These are phyloP conservation scores for Coilia nasus DNA, from an alignment of 2,797 vertebrate genomes.

Conservation along the genomic window DNA sequence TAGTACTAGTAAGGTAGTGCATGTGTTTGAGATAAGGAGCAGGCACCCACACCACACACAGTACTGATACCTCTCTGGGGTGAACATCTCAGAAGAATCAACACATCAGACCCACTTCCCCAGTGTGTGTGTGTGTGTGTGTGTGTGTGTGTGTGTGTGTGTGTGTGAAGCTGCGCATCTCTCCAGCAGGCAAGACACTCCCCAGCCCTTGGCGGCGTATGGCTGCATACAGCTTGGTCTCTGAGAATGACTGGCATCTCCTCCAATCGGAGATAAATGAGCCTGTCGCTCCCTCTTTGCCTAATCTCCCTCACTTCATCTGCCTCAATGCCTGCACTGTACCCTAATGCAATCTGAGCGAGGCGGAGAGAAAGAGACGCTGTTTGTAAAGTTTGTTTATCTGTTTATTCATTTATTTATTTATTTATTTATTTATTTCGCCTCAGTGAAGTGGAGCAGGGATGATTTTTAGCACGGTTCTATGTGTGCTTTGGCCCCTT, in stretches of 20 bases:
- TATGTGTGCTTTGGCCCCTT: conserved; percentile 2
- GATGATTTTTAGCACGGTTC: not conserved
- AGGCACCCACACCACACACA: not conserved
- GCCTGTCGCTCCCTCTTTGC: not conserved
- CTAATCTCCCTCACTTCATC: not conserved
- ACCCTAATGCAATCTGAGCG: conserved; percentile 13
- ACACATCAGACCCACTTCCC: conserved; percentile 48
- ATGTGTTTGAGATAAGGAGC: not conserved
- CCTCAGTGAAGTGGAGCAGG: not conserved
- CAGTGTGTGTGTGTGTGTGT: not conserved
- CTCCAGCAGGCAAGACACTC: not conserved
- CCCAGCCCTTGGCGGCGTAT: not conserved
- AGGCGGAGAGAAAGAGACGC: not conserved
- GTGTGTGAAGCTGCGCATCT: not conserved
- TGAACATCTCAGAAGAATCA: conserved; percentile 48
- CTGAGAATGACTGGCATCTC: not conserved
- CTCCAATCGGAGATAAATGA: not conserved
- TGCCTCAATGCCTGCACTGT: not conserved
- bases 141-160: not conserved
- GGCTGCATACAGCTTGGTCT: not conserved
- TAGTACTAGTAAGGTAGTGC: not conserved
- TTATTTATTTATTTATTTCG: not conserved
- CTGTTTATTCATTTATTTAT: not conserved
- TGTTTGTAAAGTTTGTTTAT: conserved; percentile 15
- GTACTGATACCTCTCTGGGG: conserved; percentile 56